Evolutionary conservation across 2,113 vertebrate species (phyloP), one percentile per base, ranked within the genome.

Genomic region (Amblyopsis rosae): DNA sequence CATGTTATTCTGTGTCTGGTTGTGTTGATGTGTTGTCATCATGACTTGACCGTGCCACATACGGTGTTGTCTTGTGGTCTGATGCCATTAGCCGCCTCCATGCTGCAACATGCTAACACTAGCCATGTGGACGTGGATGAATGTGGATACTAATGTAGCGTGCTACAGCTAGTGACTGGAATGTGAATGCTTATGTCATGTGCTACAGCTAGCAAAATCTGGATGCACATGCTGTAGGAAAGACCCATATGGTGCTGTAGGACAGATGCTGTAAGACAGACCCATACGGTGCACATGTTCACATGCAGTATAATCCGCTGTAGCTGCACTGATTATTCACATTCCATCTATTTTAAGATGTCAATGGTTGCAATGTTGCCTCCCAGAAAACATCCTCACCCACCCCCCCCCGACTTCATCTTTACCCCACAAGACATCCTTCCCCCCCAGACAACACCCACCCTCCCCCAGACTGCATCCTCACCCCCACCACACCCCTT

Each of bases 401-500:
- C 26, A 1, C 26, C 63, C 75, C 60, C 67, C 54, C 74, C 64
- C 83, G 26, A 26, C 26, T 26, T 26, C 72, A 82, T 68, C 75
- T 76, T 69, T 72, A 77, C 61, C 77, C 79, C 75, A 83, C 73
- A 26, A 26, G 26, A 26, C 26, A 3, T 19, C 47, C 45, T 12
- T 19, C 60, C 49, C 26, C 2, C 19, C 46, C 54, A 12, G 16
- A 35, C 32, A 41, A 26, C 35, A 13, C 47, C 57, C 11, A 9
- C 54, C 46, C 61, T 15, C 6, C 62, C 80, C 75, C 1, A 84
- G 70, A 68, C 77, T 59, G 68, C 79, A 86, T 85, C 80, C 60
- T 86, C 64, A 79, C 69, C 81, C 76, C 62, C 26, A 3, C 4
- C 5, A 41, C 35, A 62, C 93, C 82, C 91, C 92, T 97, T 92